phyloP scores from a whole-genome alignment of 2,888 invertebrate species.

The Helobdella robusta region DNA sequence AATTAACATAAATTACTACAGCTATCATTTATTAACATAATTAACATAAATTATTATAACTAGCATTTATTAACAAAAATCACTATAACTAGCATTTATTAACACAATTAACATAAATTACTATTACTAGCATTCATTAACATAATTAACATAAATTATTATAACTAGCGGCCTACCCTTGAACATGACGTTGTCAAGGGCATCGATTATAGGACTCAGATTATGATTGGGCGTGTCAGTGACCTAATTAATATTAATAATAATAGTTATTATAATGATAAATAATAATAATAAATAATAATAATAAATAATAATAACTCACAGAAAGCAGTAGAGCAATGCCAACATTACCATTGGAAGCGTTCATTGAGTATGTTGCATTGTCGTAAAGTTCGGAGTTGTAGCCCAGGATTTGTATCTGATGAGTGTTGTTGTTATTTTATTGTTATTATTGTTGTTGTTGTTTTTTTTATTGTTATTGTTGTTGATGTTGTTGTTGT shows the following conservation, averaged over 20 bases:
- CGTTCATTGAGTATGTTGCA: constrained; percentile 28
- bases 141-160: no score
- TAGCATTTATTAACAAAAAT: no score
- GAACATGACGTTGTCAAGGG: no score
- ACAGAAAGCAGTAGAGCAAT: constrained; percentile 31
- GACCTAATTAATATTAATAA: not conserved
- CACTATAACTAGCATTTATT: no score
- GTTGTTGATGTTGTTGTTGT: not conserved
- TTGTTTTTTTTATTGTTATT: no score
- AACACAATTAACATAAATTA: no score
- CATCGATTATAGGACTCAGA: no score
- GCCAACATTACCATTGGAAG: constrained; percentile 30
- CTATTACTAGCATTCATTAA: no score
- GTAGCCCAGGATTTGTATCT: constrained; percentile 34
- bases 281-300: not conserved
- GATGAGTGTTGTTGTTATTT: not conserved
- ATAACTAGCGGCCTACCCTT: no score
- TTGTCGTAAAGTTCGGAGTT: constrained; percentile 34
- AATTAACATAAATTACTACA: no score
- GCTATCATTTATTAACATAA: no score
- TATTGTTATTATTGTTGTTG: constrained; percentile 1
- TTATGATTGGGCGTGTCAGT: not conserved
- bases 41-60: no score
- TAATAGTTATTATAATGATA: not conserved
- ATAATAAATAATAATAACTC: constrained; percentile 40